Conservation (phyloP, 1,140 invertebrate species). For the Branchinecta lindahli region DNA sequence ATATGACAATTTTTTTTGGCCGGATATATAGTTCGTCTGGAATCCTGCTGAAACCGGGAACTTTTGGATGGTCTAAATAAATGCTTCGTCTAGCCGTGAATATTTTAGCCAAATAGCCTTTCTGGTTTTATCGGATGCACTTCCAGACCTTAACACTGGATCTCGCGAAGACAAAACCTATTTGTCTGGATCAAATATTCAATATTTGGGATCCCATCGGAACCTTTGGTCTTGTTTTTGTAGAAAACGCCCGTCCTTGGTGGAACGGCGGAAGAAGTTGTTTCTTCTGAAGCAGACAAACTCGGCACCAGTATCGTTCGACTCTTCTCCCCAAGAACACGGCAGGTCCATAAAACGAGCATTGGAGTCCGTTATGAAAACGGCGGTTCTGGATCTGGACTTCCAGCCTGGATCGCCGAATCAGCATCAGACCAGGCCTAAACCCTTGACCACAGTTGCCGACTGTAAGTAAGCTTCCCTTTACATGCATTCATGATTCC, state of each 20-base stretch:
- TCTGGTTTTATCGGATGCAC: no score
- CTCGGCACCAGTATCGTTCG: constrained; percentile 35
- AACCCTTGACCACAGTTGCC: not conserved
- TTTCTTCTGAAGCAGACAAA: constrained; percentile 34
- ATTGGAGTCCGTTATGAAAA: not conserved
- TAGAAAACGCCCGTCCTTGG: constrained; percentile 13
- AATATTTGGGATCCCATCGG: no score
- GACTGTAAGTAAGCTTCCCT: not conserved
- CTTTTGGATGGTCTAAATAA: no score
- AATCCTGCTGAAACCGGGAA: no score
- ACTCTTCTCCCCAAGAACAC: constrained; percentile 23
- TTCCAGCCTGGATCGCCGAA: not conserved
- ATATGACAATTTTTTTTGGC: no score
- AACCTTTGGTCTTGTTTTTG: not conserved
- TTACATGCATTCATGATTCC: no score
- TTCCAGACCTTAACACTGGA: no score
- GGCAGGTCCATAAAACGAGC: not conserved
- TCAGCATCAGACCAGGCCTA: constrained; percentile 5
- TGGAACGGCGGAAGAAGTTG: constrained; percentile 28
- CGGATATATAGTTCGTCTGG: no score
- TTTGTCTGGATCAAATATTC: no score
- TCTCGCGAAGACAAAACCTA: no score
- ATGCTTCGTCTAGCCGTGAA: no score
- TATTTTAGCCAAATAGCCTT: no score
- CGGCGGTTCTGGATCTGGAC: not conserved